These are phyloP conservation scores for Sialis fuliginosa DNA, from an alignment of 2,888 invertebrate species.

Conservation along the genomic window DNA sequence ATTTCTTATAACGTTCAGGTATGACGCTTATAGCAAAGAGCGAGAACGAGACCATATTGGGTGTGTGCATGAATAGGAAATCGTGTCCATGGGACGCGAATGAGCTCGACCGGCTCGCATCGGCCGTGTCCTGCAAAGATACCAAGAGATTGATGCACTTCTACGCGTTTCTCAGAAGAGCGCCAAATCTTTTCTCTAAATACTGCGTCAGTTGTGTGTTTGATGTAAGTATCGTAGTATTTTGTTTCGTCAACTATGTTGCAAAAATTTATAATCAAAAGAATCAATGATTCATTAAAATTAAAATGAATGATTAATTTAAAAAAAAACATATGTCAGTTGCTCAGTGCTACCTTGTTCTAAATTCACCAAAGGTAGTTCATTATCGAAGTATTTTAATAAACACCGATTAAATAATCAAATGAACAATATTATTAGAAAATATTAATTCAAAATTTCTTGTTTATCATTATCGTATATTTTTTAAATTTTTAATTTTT, in stretches of 20 bases:
- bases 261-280: background rate
- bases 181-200: constrained; percentile 28
- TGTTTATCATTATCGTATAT: no score
- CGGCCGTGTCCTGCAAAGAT: constrained; percentile 23
- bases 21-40: constrained; percentile 23
- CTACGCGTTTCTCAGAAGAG: constrained; percentile 29
- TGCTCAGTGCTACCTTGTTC: no score
- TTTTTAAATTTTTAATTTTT: no score
- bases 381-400: no score
- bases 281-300: no score
- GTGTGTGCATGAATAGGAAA: constrained; percentile 29
- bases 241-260: background rate
- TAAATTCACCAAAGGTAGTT: no score
- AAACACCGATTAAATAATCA: no score
- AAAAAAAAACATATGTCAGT: no score
- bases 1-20: constrained; percentile 10
- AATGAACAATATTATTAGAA: no score
- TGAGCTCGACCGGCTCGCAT: constrained; percentile 33
- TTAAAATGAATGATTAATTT: no score
- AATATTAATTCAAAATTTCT: no score
- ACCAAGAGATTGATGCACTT: constrained; percentile 31
- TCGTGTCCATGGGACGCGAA: constrained; percentile 32
- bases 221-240: constrained; percentile 21
- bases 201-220: constrained; percentile 28
- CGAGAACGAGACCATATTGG: constrained; percentile 25